A percentile compares a stretch with the other conserved stretches of the same genome.
Conservation (phyloP, 2,113 vertebrate species). For the Alouatta palliata region DNA sequence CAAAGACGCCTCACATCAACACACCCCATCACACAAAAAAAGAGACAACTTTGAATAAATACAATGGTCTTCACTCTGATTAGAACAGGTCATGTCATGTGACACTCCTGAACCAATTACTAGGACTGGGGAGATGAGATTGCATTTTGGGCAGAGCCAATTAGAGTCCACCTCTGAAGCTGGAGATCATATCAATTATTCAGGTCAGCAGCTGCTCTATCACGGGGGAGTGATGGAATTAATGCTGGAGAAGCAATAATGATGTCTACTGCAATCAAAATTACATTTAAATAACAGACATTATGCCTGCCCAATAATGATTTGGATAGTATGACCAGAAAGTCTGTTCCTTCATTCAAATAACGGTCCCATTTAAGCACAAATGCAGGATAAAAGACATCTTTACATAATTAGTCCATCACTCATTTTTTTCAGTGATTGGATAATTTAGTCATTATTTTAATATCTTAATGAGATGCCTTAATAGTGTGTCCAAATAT, state of each 20-base stretch:
- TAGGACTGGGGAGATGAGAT: not conserved
- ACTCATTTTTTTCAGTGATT: not conserved
- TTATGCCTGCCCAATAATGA: not conserved
- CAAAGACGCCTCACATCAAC: not conserved
- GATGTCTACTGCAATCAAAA: not conserved
- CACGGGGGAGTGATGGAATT: not conserved
- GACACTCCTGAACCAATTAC: not conserved
- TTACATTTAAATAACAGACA: conserved; percentile 5
- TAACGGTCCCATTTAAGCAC: conserved; percentile 12
- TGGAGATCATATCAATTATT: not conserved
- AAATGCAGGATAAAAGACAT: not conserved
- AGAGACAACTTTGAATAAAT: not conserved
- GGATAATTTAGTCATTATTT: conserved; percentile 5
- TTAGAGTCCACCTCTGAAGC: not conserved
- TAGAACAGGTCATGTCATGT: not conserved
- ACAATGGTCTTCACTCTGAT: not conserved
- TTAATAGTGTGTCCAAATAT: not conserved
- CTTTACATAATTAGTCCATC: not conserved
- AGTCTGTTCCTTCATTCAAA: not conserved
- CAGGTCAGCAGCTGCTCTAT: not conserved
- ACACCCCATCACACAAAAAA: not conserved
- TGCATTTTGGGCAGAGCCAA: not conserved
- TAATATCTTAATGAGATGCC: conserved; percentile 15
- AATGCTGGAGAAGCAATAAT: not conserved
- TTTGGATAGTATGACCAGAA: not conserved